Conservation (phyloP, 1,140 invertebrate genomes). For the Drosophila triauraria region DNA sequence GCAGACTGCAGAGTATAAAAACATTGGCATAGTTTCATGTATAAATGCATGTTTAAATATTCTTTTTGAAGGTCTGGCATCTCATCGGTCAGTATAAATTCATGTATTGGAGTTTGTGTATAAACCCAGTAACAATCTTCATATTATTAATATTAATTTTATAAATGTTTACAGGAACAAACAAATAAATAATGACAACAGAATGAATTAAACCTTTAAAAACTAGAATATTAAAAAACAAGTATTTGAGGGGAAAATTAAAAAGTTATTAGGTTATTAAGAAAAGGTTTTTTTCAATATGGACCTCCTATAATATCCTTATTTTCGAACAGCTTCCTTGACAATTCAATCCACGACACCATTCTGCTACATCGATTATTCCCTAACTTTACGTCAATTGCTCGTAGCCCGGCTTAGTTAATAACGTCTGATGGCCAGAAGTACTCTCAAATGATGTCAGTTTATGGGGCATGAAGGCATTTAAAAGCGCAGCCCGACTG, state of each 20-base stretch:
- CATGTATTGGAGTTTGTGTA: too few species aligned
- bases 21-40: too few species aligned
- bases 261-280: neutral
- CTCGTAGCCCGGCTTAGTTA: conserved; percentile 42
- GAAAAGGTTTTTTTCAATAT: neutral
- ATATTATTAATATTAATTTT: too few species aligned
- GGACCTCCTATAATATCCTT: neutral
- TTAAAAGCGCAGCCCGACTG: conserved; percentile 68
- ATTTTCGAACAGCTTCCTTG: neutral
- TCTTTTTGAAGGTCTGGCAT: too few species aligned
- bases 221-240: too few species aligned
- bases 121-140: too few species aligned
- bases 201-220: too few species aligned
- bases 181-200: neutral
- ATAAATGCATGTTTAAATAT: too few species aligned
- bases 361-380: conserved; percentile 22
- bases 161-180: too few species aligned
- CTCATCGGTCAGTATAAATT: too few species aligned
- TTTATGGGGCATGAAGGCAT: conserved; percentile 80
- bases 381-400: conserved; percentile 50
- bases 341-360: conserved; percentile 13
- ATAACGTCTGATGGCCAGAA: conserved; percentile 56
- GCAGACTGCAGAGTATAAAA: too few species aligned
- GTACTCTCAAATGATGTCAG: conserved; percentile 51
- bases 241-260: too few species aligned